Evolutionary conservation across 92 coral and sea anemone species (phyloP), one percentile per base, ranked within the genome.

Genomic region (Metridium senile): DNA sequence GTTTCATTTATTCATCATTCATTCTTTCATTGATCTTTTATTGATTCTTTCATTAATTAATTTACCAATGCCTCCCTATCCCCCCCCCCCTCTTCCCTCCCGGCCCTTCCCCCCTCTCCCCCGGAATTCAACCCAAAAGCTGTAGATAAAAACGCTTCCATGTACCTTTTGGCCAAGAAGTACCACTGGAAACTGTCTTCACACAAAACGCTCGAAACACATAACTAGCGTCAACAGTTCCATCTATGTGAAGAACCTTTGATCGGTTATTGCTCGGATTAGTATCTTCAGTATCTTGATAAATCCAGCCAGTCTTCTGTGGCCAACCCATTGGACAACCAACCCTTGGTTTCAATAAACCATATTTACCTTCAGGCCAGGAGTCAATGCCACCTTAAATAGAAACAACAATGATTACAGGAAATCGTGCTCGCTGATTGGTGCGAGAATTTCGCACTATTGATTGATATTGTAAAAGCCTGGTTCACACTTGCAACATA

Each of bases 341-440:
- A n/a, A 80, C 30, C 1, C 8, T 21, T 21, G 84, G 80, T 52
- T 84, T 84, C 17, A 82, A 84, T 56, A 84, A 47, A 1, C 80
- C 88, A 52, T 78, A 84, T 39, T 31, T 28, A 6, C 88, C 88
- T 25, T 72, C 68, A 0, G 88, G 88, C 88, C 88, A 84, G 66
- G 66, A 59, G 2, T 11, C 35, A 26, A 74, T 35, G 16, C 28
- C 17, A 29, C 4, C 69, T 63, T 1, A 54, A 54, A 20, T 9
- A 54, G 17, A 54, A 3, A 54, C 20, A 54, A 20, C 59, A 54
- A 16, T 54, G 20, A 3, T 16, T 54, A 54, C 59, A 54, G 3
- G 3, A 54, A 54, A 20, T 6, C 13, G 49, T 6, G 49, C 49
- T 6, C 49, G 49, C 13, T 4, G 6, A 6, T 39, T n/a, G n/a